These are phyloP conservation scores for Oscheius onirici DNA, from an alignment of 2,888 invertebrate species.

Conservation along the genomic window DNA sequence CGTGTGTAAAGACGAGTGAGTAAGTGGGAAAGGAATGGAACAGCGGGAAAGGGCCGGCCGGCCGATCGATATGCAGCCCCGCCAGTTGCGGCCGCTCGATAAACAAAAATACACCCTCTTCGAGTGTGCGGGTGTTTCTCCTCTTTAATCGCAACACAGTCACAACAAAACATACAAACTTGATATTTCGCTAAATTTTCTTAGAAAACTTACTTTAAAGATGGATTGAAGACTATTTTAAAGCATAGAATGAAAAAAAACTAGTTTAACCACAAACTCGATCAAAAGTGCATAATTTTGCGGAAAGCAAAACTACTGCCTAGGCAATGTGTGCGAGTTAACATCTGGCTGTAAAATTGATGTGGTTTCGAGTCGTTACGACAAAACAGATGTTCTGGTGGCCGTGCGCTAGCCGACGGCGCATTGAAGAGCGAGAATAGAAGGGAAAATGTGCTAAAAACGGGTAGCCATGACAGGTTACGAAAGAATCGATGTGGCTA, in stretches of 20 bases:
- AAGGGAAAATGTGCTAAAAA: too few relatives aligned
- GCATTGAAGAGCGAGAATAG: too few relatives aligned
- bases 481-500: too few relatives aligned
- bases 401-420: too few relatives aligned
- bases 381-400: constrained; percentile 20
- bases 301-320: constrained; percentile 14
- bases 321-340: constrained; percentile 11
- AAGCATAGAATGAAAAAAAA: too few relatives aligned
- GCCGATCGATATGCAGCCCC: constrained; percentile 35
- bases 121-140: constrained; percentile 16
- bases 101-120: constrained; percentile 33
- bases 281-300: constrained; percentile 2
- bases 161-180: neutral
- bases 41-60: constrained; percentile 30
- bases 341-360: constrained; percentile 29
- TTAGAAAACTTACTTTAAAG: too few relatives aligned
- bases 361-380: constrained; percentile 17
- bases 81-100: constrained; percentile 35
- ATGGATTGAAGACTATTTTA: too few relatives aligned
- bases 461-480: too few relatives aligned
- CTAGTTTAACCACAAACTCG: neutral
- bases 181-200: too few relatives aligned
- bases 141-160: neutral
- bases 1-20: constrained; percentile 28
- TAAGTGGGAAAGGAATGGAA: constrained; percentile 31